phyloP scores from a whole-genome alignment of 2,797 vertebrate species.

The Erethizon dorsatum region DNA sequence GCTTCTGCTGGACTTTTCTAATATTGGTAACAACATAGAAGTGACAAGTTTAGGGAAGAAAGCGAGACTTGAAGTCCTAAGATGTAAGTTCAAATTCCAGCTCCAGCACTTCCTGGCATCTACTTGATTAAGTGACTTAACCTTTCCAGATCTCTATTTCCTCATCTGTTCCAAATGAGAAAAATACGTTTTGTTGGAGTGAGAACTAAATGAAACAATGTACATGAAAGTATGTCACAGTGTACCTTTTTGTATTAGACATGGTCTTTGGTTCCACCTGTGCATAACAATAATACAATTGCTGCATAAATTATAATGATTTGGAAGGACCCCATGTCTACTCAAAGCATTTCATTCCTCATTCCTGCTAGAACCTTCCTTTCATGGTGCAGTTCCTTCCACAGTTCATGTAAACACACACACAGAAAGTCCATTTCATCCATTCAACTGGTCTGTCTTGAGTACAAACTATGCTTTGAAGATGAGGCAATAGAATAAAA shows the following conservation, averaged over 20 bases:
- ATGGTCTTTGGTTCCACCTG: not conserved
- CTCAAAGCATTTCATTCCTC: not conserved
- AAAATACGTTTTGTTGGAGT: not conserved
- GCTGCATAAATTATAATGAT: not conserved
- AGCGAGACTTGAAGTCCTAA: not conserved
- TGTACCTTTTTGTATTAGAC: not conserved
- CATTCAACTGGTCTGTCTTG: not conserved
- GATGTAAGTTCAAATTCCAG: not conserved
- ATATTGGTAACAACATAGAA: not conserved
- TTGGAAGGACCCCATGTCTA: not conserved
- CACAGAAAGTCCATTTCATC: not conserved
- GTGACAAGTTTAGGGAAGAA: not conserved
- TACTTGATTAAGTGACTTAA: not conserved
- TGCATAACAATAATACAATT: not conserved
- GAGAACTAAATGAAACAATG: not conserved
- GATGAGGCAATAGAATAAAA: not conserved
- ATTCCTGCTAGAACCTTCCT: not conserved
- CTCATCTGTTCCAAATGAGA: not conserved
- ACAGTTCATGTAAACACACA: not conserved
- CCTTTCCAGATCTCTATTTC: not conserved
- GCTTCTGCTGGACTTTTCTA: not conserved
- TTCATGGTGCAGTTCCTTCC: not conserved
- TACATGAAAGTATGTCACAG: not conserved
- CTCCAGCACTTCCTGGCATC: not conserved
- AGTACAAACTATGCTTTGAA: not conserved